These are phyloP conservation scores for Mythimna impura DNA, from an alignment of 2,888 invertebrate species.

Conservation along the genomic window DNA sequence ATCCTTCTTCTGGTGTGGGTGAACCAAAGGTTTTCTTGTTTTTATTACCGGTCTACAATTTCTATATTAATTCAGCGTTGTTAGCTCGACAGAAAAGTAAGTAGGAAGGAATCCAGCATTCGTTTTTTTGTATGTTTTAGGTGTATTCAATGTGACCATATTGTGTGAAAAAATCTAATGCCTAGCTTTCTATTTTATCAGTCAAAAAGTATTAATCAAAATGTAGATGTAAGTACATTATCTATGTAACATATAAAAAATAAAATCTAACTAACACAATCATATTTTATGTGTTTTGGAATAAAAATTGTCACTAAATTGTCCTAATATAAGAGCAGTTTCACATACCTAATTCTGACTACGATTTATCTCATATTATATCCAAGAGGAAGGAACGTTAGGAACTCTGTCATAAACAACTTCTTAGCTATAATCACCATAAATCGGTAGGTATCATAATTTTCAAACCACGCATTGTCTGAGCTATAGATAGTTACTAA, in stretches of 20 bases:
- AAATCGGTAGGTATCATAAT: constrained; percentile 20
- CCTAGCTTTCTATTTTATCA: constrained; percentile 19
- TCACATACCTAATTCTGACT: neutral
- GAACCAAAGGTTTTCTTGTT: too few species aligned
- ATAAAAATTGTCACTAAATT: neutral
- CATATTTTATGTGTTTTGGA: neutral
- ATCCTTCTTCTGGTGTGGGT: too few species aligned
- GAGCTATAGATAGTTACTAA: constrained; percentile 15
- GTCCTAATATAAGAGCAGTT: neutral
- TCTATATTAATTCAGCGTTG: too few species aligned
- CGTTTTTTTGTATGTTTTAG: neutral
- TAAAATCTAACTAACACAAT: neutral
- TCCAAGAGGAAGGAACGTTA: neutral
- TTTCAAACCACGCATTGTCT: constrained; percentile 34
- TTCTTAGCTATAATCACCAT: constrained; percentile 25
- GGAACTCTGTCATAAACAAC: neutral
- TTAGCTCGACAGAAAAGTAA: too few species aligned
- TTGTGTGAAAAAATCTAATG: neutral
- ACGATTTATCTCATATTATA: constrained; percentile 14
- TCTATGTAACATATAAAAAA: neutral
- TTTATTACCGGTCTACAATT: too few species aligned
- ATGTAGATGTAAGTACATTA: too few species aligned
- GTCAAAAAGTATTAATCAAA: neutral
- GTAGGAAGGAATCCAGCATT: neutral
- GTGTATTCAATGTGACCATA: neutral